phyloP scores from a whole-genome alignment of 2,888 invertebrate genomes.

The Erannis defoliaria region DNA sequence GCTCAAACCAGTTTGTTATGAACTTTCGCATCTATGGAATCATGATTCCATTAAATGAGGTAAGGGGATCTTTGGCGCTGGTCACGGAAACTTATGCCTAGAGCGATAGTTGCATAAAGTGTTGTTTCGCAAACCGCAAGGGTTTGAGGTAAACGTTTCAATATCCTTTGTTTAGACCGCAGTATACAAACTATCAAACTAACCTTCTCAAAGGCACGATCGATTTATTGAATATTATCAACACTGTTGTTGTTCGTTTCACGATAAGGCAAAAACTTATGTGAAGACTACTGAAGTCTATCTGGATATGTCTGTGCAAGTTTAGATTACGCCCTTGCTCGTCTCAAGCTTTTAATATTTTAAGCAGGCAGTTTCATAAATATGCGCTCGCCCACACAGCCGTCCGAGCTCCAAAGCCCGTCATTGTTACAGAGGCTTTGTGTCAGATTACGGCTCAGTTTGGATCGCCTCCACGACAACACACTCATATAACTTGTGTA shows the following conservation, averaged over 20 bases:
- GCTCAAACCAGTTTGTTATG: slow-evolving; percentile 60
- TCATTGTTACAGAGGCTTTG: slow-evolving; percentile 66
- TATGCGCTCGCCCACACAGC: slow-evolving; percentile 64
- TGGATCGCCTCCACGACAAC: slow-evolving; percentile 40
- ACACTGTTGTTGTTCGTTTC: slow-evolving; percentile 28
- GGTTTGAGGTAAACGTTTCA: slow-evolving; percentile 68
- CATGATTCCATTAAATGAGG: slow-evolving; percentile 46
- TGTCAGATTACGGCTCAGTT: slow-evolving; percentile 58
- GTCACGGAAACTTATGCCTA: slow-evolving; percentile 58
- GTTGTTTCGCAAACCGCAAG: slow-evolving; percentile 71
- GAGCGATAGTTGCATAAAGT: slow-evolving; percentile 69
- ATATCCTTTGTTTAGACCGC: slow-evolving; percentile 70
- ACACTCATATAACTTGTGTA: slow-evolving; percentile 36
- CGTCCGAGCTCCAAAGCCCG: slow-evolving; percentile 51
- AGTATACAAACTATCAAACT: slow-evolving; percentile 55
- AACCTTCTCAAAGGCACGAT: slow-evolving; percentile 50
- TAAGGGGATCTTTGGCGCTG: slow-evolving; percentile 55
- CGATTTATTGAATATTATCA: slow-evolving; percentile 37
- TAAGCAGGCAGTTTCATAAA: slow-evolving; percentile 60
- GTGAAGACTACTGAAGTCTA: not conserved
- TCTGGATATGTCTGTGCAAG: not conserved
- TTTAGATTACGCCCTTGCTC: slow-evolving; percentile 11
- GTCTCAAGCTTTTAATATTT: slow-evolving; percentile 44
- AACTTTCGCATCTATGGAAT: slow-evolving; percentile 56
- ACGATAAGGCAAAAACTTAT: slow-evolving; percentile 1